These are phyloP conservation scores for Drosophila parthenogenetica DNA, from an alignment of 2,888 invertebrate species.

Conservation along the genomic window DNA sequence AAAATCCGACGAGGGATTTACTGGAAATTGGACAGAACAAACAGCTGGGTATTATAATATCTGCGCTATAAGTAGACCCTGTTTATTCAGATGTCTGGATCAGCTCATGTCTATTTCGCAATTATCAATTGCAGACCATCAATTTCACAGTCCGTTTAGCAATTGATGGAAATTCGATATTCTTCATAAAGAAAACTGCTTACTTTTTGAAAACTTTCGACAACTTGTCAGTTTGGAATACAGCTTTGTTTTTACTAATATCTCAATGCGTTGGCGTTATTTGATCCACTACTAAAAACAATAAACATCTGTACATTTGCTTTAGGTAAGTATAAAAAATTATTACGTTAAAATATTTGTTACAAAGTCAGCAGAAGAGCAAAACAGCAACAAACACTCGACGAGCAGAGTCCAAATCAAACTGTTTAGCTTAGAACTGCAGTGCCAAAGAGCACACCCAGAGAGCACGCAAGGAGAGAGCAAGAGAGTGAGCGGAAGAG, in stretches of 20 bases:
- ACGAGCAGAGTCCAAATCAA: conserved; percentile 38
- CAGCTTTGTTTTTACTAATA: conserved; percentile 29
- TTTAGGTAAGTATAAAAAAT: neutral
- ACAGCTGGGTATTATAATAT: conserved; percentile 43
- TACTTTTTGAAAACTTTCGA: conserved; percentile 15
- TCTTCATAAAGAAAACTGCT: conserved; percentile 10
- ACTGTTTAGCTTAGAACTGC: conserved; percentile 49
- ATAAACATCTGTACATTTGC: neutral
- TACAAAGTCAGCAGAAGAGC: conserved; percentile 16
- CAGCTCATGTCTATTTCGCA: conserved; percentile 17
- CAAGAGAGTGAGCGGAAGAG: conserved; percentile 16
- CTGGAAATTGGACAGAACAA: conserved; percentile 14
- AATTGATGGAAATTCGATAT: conserved; percentile 24
- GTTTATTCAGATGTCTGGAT: conserved; percentile 7
- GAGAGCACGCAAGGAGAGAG: neutral
- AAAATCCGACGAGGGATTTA: conserved; percentile 34
- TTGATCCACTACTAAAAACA: conserved; percentile 21
- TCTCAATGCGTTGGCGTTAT: conserved; percentile 26
- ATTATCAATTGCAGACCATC: conserved; percentile 10
- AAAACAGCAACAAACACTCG: conserved; percentile 37
- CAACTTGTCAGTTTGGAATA: conserved; percentile 30
- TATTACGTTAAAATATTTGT: conserved; percentile 20
- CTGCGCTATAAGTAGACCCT: conserved; percentile 1
- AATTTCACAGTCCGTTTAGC: conserved; percentile 6
- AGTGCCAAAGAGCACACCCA: conserved; percentile 10